phyloP scores from a whole-genome alignment of 2,113 vertebrate species.

The Genyomyrus donnyi region DNA sequence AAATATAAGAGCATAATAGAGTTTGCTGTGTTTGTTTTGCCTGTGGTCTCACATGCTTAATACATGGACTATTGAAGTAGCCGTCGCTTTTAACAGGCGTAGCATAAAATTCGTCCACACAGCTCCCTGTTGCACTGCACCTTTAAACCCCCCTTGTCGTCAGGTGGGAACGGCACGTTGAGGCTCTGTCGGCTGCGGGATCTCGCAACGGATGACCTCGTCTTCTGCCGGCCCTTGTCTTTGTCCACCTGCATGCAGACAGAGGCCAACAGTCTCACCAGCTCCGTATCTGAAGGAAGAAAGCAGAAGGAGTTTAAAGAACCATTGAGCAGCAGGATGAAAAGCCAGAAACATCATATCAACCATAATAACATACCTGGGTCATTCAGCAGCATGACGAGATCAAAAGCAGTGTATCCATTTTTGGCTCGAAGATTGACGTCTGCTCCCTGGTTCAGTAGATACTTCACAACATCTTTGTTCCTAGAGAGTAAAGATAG shows the following conservation, averaged over 20 bases:
- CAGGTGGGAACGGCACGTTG: constrained; percentile 70
- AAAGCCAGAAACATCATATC: background rate
- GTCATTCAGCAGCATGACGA: constrained; percentile 93
- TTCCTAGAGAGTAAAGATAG: constrained; percentile 62
- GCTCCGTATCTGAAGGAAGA: constrained; percentile 77
- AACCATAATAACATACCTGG: constrained; percentile 63
- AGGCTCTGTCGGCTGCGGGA: constrained; percentile 72
- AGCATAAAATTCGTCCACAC: background rate
- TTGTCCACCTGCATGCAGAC: constrained; percentile 95
- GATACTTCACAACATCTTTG: constrained; percentile 88
- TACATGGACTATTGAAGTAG: background rate
- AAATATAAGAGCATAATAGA: background rate
- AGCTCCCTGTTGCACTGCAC: constrained; percentile 46
- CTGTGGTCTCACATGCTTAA: background rate
- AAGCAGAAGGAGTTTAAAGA: background rate
- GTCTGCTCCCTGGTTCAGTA: constrained; percentile 84
- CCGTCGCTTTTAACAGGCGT: background rate
- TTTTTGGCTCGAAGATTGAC: constrained; percentile 90
- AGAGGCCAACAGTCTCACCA: constrained; percentile 86
- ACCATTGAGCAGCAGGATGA: background rate
- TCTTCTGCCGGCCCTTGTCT: constrained; percentile 72
- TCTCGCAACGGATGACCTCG: constrained; percentile 49
- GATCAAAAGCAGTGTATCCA: constrained; percentile 92
- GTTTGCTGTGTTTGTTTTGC: background rate
- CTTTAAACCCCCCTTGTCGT: constrained; percentile 89